phyloP scores from a whole-genome alignment of 2,113 vertebrate genomes.

The Ellobius talpinus region DNA sequence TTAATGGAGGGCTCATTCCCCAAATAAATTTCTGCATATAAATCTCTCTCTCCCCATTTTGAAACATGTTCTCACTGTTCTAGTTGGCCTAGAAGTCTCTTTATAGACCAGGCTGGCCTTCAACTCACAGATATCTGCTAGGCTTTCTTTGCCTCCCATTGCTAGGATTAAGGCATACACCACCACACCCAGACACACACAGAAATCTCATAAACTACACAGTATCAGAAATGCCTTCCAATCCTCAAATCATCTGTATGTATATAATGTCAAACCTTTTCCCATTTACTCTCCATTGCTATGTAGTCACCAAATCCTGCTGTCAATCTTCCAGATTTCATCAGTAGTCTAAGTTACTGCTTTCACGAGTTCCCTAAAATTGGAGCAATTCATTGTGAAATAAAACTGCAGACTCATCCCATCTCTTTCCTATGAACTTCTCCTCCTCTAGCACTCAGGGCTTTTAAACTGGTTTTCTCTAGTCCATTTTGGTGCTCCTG shows the following conservation, averaged over 20 bases:
- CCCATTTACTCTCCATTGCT: constrained; percentile 1
- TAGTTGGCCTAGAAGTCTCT: neutral
- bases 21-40: constrained; percentile 44
- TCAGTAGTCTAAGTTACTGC: constrained; percentile 41
- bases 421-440: constrained; percentile 38
- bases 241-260: neutral
- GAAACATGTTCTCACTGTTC: neutral
- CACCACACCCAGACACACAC: neutral
- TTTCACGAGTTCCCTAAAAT: constrained; percentile 68
- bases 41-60: neutral
- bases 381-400: constrained; percentile 57
- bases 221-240: constrained; percentile 40
- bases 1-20: neutral
- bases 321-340: constrained; percentile 34
- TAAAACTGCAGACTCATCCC: constrained; percentile 78
- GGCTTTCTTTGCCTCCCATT: neutral
- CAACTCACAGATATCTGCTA: neutral
- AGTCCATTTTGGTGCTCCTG: constrained; percentile 40
- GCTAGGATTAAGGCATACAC: neutral
- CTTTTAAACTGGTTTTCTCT: constrained; percentile 47
- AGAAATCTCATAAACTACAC: neutral
- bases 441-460: neutral
- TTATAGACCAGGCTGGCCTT: neutral
- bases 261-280: neutral
- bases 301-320: constrained; percentile 30